Evolutionary conservation across 2,113 vertebrate genomes (phyloP).

Genomic region (Chlorocebus sabaeus): DNA sequence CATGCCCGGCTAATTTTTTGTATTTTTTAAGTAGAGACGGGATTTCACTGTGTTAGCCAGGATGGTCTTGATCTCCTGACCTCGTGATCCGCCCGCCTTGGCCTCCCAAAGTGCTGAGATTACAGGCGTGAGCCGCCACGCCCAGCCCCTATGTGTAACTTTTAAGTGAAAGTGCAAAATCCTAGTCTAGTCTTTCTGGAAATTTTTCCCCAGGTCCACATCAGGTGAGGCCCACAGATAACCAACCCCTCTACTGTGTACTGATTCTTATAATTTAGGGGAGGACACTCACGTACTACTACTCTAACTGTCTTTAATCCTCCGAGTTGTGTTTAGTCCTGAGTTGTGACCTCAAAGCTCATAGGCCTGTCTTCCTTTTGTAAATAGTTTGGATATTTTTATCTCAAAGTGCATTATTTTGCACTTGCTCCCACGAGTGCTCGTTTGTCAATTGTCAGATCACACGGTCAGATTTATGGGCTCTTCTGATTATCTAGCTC

Average conservation of each 20-base stretch:
- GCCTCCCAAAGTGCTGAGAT: no score
- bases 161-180: constrained; percentile 17
- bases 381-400: constrained; percentile 52
- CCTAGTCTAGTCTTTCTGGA: constrained; percentile 9
- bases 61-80: no score
- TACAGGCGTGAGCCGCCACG: no score
- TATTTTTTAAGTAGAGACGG: no score
- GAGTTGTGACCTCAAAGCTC: not conserved
- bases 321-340: not conserved
- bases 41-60: no score
- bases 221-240: not conserved
- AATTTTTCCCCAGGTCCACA: not conserved
- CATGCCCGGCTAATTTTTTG: no score
- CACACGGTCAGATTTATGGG: not conserved
- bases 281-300: not conserved
- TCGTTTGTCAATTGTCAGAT: constrained; percentile 30
- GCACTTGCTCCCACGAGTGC: not conserved
- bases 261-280: not conserved
- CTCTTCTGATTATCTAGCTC: not conserved
- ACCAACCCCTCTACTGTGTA: not conserved
- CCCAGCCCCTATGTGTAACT: not conserved
- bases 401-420: constrained; percentile 26
- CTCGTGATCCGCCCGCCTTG: no score
- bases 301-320: not conserved
- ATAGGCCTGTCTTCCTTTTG: constrained; percentile 22